Evolutionary conservation across 2,113 vertebrate genomes (phyloP).

Genomic region (Sinocyclocheilus anophthalmus): DNA sequence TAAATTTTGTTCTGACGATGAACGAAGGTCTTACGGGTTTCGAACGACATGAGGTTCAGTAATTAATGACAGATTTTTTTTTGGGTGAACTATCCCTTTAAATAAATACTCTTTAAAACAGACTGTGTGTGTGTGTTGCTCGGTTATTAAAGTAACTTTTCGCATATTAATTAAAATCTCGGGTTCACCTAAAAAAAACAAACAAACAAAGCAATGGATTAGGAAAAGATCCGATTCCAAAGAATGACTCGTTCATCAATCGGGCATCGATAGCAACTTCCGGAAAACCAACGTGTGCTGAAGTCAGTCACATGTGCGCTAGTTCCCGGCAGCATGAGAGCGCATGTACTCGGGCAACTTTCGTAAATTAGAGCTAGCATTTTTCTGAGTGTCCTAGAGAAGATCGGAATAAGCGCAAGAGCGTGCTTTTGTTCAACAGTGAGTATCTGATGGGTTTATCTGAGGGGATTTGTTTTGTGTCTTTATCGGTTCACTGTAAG

Average conservation of each 20-base stretch:
- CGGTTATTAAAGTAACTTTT: background rate
- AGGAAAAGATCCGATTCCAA: constrained; percentile 10
- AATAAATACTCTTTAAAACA: background rate
- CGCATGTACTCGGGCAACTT: constrained; percentile 7
- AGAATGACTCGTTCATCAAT: background rate
- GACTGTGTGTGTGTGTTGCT: background rate
- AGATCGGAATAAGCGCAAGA: background rate
- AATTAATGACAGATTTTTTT: too few relatives aligned
- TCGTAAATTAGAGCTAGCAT: background rate
- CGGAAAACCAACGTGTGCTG: constrained; percentile 53
- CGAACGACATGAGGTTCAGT: too few relatives aligned
- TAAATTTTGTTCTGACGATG: too few relatives aligned
- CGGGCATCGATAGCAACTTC: constrained; percentile 30
- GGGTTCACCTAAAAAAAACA: background rate
- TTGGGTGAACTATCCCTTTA: too few relatives aligned
- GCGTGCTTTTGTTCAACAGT: background rate
- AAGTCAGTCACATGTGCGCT: constrained; percentile 51
- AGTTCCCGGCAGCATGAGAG: too few relatives aligned
- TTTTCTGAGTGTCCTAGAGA: background rate
- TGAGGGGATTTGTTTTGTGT: background rate
- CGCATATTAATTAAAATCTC: background rate
- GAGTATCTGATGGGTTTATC: background rate
- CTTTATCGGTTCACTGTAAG: background rate
- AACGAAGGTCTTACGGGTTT: too few relatives aligned
- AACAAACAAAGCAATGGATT: background rate